phyloP scores from a whole-genome alignment of 2,888 invertebrate species.

The Portevinia maculata region DNA sequence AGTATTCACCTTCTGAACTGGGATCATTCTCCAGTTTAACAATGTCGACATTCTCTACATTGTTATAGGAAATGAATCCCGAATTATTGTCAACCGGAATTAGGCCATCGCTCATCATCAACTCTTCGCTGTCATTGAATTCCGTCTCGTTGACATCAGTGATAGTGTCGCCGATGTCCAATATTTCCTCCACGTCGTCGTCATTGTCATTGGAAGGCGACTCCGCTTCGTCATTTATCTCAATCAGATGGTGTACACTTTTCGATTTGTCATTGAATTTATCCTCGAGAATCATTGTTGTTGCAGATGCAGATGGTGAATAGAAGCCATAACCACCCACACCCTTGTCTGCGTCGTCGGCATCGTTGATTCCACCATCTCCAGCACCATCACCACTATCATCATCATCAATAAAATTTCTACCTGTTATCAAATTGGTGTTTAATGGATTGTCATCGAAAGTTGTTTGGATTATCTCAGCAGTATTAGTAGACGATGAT shows the following conservation, averaged over 20 bases:
- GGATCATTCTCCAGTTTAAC: conserved; percentile 79
- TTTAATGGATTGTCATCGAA: conserved; percentile 80
- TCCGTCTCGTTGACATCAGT: conserved; percentile 35
- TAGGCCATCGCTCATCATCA: conserved; percentile 80
- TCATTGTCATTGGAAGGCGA: conserved; percentile 14
- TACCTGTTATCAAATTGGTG: conserved; percentile 79
- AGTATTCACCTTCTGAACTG: conserved; percentile 78
- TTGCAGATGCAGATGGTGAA: conserved; percentile 67
- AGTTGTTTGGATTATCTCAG: conserved; percentile 45
- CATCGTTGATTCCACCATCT: conserved; percentile 57
- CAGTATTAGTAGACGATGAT: conserved; percentile 47
- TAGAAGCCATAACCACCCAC: conserved; percentile 41
- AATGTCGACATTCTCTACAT: conserved; percentile 80
- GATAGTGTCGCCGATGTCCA: conserved; percentile 23
- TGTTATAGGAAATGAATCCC: conserved; percentile 50
- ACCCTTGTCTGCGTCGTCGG: conserved; percentile 9
- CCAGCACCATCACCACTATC: conserved; percentile 65
- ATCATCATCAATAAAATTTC: conserved; percentile 75
- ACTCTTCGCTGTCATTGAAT: conserved; percentile 77
- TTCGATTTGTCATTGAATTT: conserved; percentile 70
- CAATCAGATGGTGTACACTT: conserved; percentile 75
- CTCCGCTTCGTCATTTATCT: conserved; percentile 75
- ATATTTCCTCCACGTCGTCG: conserved; percentile 10
- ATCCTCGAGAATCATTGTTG: conserved; percentile 61
- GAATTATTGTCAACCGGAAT: conserved; percentile 71